phyloP scores from a whole-genome alignment of 2,888 invertebrate species.

The Heliconius cydno region DNA sequence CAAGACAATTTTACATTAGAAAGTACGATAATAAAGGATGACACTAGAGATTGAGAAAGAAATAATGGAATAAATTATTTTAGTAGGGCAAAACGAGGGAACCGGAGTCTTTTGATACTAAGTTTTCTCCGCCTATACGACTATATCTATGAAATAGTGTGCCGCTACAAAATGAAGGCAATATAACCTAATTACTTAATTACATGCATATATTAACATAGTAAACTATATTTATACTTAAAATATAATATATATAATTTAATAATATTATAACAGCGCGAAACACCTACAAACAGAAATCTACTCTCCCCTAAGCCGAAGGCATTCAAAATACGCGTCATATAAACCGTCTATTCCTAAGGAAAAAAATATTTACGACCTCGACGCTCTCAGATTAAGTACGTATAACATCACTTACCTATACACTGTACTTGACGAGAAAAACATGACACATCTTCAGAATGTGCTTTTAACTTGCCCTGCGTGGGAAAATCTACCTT shows the following conservation, averaged over 20 bases:
- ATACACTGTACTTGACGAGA: conserved; percentile 48
- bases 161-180: too few relatives aligned
- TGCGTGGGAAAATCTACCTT: conserved; percentile 52
- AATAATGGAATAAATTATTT: background rate
- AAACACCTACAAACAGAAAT: background rate
- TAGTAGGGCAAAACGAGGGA: too few relatives aligned
- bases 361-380: conserved; percentile 49
- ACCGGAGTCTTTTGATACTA: too few relatives aligned
- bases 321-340: conserved; percentile 15
- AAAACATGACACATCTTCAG: conserved; percentile 59
- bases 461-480: conserved; percentile 38
- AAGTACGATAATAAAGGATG: background rate
- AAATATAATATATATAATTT: background rate
- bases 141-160: too few relatives aligned
- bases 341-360: conserved; percentile 23
- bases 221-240: too few relatives aligned
- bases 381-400: conserved; percentile 51
- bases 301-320: background rate
- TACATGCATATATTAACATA: background rate
- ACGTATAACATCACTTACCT: conserved; percentile 49
- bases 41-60: background rate
- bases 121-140: too few relatives aligned
- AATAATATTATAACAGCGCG: background rate
- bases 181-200: too few relatives aligned
- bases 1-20: background rate